These are phyloP conservation scores for Parapristionchus giblindavisi DNA, from an alignment of 2,888 invertebrate genomes.

Conservation along the genomic window DNA sequence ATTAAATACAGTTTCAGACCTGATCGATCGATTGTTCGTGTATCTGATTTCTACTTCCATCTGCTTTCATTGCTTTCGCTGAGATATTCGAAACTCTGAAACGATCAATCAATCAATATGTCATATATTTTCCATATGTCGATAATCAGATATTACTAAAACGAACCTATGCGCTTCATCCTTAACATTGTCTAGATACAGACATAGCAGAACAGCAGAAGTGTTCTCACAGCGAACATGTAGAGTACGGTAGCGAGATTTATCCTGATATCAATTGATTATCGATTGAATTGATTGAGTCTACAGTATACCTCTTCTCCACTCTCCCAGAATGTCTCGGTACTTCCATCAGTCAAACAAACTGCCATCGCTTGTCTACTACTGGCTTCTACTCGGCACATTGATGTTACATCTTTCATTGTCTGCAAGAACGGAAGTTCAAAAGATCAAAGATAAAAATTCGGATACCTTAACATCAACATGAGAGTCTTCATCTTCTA, in stretches of 20 bases:
- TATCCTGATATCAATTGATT: slow-evolving; percentile 75
- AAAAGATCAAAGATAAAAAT: not conserved
- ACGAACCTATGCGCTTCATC: slow-evolving; percentile 51
- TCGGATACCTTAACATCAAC: slow-evolving; percentile 42
- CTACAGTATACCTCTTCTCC: slow-evolving; percentile 84
- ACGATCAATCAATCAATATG: too few relatives aligned
- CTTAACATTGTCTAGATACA: slow-evolving; percentile 92
- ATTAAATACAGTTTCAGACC: not conserved
- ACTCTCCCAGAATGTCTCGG: slow-evolving; percentile 99
- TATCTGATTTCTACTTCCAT: slow-evolving; percentile 13
- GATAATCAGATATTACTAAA: not conserved
- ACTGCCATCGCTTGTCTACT: slow-evolving; percentile 92
- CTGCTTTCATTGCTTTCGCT: slow-evolving; percentile 14
- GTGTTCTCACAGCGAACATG: slow-evolving; percentile 73
- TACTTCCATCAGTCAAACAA: slow-evolving; percentile 89
- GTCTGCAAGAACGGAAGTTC: too few relatives aligned
- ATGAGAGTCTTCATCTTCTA: slow-evolving; percentile 2
- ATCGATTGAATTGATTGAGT: not conserved
- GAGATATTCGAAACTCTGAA: slow-evolving; percentile 37
- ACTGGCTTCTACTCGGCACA: slow-evolving; percentile 85
- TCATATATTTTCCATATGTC: too few relatives aligned
- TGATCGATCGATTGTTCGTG: slow-evolving; percentile 34
- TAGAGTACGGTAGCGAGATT: slow-evolving; percentile 82
- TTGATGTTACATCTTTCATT: slow-evolving; percentile 79
- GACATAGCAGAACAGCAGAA: slow-evolving; percentile 81